Base-by-base conservation (phyloP, 2,888 invertebrate genomes). In the Dynastes grantii region DNA sequence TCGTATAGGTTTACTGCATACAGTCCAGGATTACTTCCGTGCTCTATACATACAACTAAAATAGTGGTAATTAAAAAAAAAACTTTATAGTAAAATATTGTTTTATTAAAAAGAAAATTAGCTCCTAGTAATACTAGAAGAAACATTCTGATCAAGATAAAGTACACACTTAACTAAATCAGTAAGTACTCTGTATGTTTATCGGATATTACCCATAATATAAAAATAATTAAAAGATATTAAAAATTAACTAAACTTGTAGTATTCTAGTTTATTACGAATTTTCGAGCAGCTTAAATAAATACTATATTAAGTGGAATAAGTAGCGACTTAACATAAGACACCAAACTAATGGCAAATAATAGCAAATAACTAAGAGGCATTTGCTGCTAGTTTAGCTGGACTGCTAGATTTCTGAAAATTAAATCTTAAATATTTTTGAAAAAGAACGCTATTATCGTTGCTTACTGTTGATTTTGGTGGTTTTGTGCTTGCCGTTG, bases 381-480 rank as follows among this genome's bases (percentile, higher is more conserved):
- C 11, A 4, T 1, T 22, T 40, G 45, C 65, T 6, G 65, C n/a
- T n/a, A 64, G 16, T 16, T 67, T 67, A 16, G 65, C 37, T n/a
- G 65, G 45, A 40, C 22, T 65, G 1, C 37, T 40, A 45, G 22
- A 16, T 22, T 67, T 49, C 65, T 67, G 22, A 11, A 67, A 67
- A 67, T 58, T 58, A 22, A 58, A 27, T 22, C 3, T 16, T 58
- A 5, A 58, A 0, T 58, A n/a, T 22, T 58, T 27, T 22, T 16
- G 8, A 16, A n/a, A 2, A 58, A 58, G 22, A 45, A 45, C 9
- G 22, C 6, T 53, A 53, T 5, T 16, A 1, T 5, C 0, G 22
- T 58, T 58, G n/a, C 22, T 58, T 58, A 58, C 55, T 5, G 22
- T 22, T 16, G 9, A 2, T 58, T 22, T 58, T 6, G 55, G 5